Base-by-base conservation (phyloP, 1,140 invertebrate genomes). In the Penaeus vannamei region DNA sequence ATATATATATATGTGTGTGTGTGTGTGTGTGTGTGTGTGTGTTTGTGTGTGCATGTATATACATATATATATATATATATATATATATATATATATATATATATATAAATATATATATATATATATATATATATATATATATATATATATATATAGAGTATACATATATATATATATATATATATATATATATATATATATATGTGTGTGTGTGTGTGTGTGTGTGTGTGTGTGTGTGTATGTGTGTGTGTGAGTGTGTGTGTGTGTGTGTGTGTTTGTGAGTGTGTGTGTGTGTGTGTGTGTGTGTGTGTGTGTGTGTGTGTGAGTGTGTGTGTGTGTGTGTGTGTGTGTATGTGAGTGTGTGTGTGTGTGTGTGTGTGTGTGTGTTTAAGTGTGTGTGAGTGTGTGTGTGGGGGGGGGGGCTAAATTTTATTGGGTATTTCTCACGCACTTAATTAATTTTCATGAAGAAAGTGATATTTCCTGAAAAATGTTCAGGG, bases 21-120 rank as follows among this genome's bases (percentile, higher is more conserved):
- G n/a, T 72, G n/a, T n/a, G n/a, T 72, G n/a, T 72, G n/a, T 72
- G n/a, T 72, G n/a, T 72, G n/a, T 72, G 2, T 72, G n/a, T n/a
- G n/a, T 72, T 1, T 72, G n/a, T 72, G n/a, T 72, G n/a, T 72
- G n/a, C n/a, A 26, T n/a, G n/a, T 72, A 72, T 72, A 72, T n/a
- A 72, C n/a, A 72, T 72, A 72, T 26, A n/a, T 72, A 72, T 26
- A 22, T 23, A 72, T n/a, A n/a, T 17, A 72, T 69, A 69, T 32
- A 23, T 69, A 72, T 4, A 72, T n/a, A 23, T 19, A 72, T 19
- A 72, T 19, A 72, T 72, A 72, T n/a, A 72, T n/a, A 72, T n/a
- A 72, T n/a, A 72, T 72, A 72, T 72, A 72, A 23, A 72, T 72
- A n/a, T 72, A n/a, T 72, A n/a, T 72, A n/a, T 72, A 72, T 72